Evolutionary conservation across 64 coral and sea anemone species (phyloP).

Genomic region (Montipora efflorescens): DNA sequence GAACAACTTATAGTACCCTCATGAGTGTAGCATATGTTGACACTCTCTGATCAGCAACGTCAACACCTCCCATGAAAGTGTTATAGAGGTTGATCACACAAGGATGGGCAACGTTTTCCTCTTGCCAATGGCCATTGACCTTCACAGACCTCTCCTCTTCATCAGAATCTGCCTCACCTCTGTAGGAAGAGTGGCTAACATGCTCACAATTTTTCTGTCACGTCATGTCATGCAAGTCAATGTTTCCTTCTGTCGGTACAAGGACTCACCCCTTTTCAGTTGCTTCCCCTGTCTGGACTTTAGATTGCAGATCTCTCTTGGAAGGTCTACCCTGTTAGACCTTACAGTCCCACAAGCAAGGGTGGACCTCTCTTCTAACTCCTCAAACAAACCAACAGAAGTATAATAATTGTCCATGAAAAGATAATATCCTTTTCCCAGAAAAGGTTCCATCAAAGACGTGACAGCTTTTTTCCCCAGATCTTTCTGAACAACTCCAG

Average conservation of each 20-base stretch:
- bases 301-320: neutral
- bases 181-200: constrained; percentile 20
- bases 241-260: neutral
- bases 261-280: neutral
- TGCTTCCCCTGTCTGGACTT: neutral
- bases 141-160: neutral
- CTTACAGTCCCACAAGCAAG: constrained; percentile 52
- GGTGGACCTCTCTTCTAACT: neutral
- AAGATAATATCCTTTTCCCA: constrained; percentile 1
- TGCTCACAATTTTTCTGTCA: constrained; percentile 24
- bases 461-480: neutral
- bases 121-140: neutral
- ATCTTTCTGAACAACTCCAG: neutral
- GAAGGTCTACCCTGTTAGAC: neutral
- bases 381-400: neutral
- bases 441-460: neutral
- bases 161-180: neutral
- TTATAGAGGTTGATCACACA: neutral
- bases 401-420: constrained; percentile 53
- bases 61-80: constrained; percentile 16
- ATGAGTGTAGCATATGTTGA: neutral
- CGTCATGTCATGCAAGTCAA: constrained; percentile 8
- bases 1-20: too few species aligned
- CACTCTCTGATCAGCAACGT: constrained; percentile 10
- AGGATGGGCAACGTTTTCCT: constrained; percentile 4